Evolutionary conservation across 2,797 vertebrate genomes (phyloP), one percentile per base, ranked within the genome.

Genomic region (Bovichtus diacanthus): DNA sequence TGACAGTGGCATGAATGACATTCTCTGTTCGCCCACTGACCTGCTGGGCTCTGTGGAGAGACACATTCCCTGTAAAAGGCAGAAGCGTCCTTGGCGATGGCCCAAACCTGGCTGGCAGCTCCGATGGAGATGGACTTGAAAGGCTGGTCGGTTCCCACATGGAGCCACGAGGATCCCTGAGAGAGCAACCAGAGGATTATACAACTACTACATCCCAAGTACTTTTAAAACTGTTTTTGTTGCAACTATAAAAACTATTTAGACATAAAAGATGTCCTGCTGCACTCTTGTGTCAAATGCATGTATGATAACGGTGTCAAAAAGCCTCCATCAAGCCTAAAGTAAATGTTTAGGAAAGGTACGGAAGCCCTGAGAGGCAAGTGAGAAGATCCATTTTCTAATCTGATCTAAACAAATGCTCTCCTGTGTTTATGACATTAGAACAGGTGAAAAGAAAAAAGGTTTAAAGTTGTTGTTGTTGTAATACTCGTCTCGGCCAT

Each of bases 141-240:
- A 58, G 98, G 96, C 89, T 99, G 98, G 83, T 99, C 98, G 0
- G 98, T 98, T 80, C 97, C 98, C 15, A 99, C 95, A 0, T 99
- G 98, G 44, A 99, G 96, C 98, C 98, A 99, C 2, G 98, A 99
- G 4, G 95, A 94, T 59, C 98, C 98, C 98, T 99, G 81, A 27
- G 38, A 73, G 7, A 74, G 8, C 23, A 58, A 56, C 18, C 10
- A n/a, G 39, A 56, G 5, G 8, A 41, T 18, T 12, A 67, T n/a
- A 63, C 16, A 76, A 39, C n/a, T 23, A 43, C 49, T 3, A 10
- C 8, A 31, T 66, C 12, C 18, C 1, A n/a, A 41, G 6, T 31
- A 41, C 4, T 39, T 15, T 15, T 16, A 36, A 31, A 2, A 39
- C 34, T 1, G 5, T 9, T n/a, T 46, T 18, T 47, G 18, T 44